phyloP scores from a whole-genome alignment of 1,140 invertebrate genomes.

The Manduca sexta region DNA sequence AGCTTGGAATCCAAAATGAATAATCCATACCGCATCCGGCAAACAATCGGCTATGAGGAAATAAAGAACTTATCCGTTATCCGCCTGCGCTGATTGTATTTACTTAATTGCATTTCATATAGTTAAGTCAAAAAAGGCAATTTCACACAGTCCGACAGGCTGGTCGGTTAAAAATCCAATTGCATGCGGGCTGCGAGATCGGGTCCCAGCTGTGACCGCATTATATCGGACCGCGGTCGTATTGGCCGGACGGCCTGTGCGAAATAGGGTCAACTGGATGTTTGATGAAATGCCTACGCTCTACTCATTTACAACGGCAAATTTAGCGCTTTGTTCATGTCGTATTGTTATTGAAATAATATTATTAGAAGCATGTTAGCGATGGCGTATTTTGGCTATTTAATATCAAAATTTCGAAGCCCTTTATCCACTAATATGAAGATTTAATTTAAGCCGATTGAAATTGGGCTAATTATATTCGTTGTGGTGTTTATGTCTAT shows the following conservation, averaged over 20 bases:
- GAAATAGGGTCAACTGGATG: constrained; percentile 22
- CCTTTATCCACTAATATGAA: too few species aligned
- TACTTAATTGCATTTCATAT: constrained; percentile 1
- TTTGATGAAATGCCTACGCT: constrained; percentile 30
- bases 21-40: too few species aligned
- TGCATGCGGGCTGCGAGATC: constrained; percentile 19
- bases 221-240: constrained; percentile 26
- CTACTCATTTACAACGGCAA: constrained; percentile 25
- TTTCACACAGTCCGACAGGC: constrained; percentile 7
- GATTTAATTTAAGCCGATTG: too few species aligned
- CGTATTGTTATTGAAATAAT: neutral
- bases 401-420: too few species aligned
- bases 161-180: constrained; percentile 31
- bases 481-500: too few species aligned
- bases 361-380: too few species aligned
- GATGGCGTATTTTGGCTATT: too few species aligned
- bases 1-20: too few species aligned
- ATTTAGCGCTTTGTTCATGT: constrained; percentile 8
- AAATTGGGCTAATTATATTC: too few species aligned
- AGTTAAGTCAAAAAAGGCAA: constrained; percentile 3
- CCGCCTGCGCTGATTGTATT: neutral
- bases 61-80: too few species aligned
- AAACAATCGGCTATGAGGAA: too few species aligned
- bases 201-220: constrained; percentile 27
- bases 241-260: constrained; percentile 12